Conservation (phyloP, 2,888 invertebrate genomes). For the Homarus gammarus region DNA sequence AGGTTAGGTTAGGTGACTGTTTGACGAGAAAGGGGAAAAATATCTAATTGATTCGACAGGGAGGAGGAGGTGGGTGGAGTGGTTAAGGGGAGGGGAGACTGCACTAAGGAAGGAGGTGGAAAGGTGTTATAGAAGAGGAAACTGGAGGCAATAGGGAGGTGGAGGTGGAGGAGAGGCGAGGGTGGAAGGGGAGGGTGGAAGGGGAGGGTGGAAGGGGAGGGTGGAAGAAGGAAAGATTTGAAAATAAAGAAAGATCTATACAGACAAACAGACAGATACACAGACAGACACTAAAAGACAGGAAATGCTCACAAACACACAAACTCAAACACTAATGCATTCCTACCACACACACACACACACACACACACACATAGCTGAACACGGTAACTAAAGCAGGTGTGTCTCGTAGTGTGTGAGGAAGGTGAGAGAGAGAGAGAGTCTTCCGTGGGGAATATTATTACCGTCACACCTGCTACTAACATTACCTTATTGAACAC, state of each 20-base stretch:
- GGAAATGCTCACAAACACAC: background rate
- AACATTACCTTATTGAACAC: background rate
- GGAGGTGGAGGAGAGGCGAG: background rate
- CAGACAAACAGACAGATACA: background rate
- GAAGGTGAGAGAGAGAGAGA: background rate
- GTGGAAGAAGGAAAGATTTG: background rate
- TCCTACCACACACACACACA: background rate
- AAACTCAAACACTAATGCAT: background rate
- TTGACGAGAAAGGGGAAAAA: background rate
- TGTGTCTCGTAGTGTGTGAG: background rate
- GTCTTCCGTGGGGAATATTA: background rate
- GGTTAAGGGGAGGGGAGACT: background rate
- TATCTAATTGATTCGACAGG: background rate
- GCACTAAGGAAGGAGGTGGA: background rate
- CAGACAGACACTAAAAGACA: too few relatives aligned
- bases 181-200: background rate
- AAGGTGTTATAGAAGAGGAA: background rate
- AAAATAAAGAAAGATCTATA: background rate
- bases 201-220: slow-evolving; percentile 1
- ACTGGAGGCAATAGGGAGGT: background rate
- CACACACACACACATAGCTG: background rate
- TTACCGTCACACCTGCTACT: background rate
- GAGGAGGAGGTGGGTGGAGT: background rate
- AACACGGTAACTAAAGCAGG: background rate
- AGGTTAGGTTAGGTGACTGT: too few relatives aligned